A percentile compares a stretch with the other conserved stretches of the same genome.
Conservation (phyloP, 2,797 vertebrate species). For the Platalea minor region DNA sequence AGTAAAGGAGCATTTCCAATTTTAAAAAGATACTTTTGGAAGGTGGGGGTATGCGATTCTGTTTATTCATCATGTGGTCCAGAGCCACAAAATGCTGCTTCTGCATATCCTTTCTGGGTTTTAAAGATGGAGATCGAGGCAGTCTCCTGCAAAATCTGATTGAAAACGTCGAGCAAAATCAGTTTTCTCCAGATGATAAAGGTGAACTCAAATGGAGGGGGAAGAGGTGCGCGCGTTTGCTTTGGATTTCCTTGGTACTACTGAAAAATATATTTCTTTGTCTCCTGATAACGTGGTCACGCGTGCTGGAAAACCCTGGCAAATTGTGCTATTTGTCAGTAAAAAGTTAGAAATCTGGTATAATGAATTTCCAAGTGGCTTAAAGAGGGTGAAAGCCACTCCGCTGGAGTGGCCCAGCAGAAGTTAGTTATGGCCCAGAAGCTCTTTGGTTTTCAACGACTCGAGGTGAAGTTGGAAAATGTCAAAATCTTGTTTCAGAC, state of each 20-base stretch:
- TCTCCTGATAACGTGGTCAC: neutral
- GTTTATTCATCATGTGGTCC: too few relatives aligned
- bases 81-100: neutral
- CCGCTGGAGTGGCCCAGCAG: too few relatives aligned
- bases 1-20: neutral
- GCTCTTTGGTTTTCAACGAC: neutral
- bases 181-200: neutral
- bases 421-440: neutral
- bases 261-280: neutral
- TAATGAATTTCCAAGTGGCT: neutral
- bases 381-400: too few relatives aligned
- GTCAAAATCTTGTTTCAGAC: neutral
- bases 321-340: neutral
- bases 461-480: neutral
- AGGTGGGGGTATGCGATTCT: fast-evolving
- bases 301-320: neutral
- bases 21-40: neutral
- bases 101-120: neutral
- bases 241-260: neutral
- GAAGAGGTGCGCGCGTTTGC: neutral
- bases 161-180: neutral
- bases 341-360: neutral
- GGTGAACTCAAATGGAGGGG: neutral
- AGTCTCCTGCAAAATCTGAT: neutral
- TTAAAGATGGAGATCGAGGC: neutral